These are phyloP conservation scores for Corythaeola cristata DNA, from an alignment of 2,113 vertebrate genomes.

Conservation along the genomic window DNA sequence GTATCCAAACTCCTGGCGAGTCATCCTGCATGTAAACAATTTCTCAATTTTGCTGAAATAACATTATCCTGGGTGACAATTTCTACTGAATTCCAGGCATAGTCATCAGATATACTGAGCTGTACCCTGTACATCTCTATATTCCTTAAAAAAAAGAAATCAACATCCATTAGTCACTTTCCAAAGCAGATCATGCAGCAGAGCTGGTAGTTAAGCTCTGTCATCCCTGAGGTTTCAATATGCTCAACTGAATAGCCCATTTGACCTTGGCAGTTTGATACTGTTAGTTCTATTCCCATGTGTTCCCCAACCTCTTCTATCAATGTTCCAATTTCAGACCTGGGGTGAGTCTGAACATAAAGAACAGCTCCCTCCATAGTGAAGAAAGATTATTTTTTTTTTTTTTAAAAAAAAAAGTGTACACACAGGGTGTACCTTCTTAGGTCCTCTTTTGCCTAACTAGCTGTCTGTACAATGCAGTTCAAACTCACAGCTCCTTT, in stretches of 20 bases:
- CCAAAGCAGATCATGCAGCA: background rate
- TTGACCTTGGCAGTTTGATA: background rate
- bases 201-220: background rate
- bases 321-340: background rate
- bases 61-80: background rate
- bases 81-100: background rate
- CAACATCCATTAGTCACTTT: background rate
- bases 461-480: background rate
- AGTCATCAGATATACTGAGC: background rate
- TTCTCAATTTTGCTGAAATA: background rate
- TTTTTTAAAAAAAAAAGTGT: no score
- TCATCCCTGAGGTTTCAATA: background rate
- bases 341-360: background rate
- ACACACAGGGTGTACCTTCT: background rate
- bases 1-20: background rate
- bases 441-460: background rate
- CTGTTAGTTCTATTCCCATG: background rate
- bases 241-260: background rate
- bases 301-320: background rate
- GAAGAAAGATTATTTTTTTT: background rate
- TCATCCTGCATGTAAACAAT: accelerated
- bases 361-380: background rate
- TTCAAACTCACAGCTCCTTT: background rate
- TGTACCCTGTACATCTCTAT: background rate
- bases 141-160: background rate